These are phyloP conservation scores for Epsilonema sp. DNA, from an alignment of 2,888 invertebrate species.

Conservation along the genomic window DNA sequence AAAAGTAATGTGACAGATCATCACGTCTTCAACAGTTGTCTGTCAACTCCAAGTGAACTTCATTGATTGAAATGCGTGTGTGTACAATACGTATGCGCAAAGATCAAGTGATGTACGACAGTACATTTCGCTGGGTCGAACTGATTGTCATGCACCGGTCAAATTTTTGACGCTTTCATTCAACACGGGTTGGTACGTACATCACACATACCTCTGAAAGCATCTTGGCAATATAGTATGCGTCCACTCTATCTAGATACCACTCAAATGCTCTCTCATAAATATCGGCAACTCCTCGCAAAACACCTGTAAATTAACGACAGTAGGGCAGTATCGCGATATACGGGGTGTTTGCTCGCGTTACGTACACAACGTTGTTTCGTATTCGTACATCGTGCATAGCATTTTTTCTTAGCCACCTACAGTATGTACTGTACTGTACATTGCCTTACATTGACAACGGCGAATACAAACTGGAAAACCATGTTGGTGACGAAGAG, in stretches of 20 bases:
- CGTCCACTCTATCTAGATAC: slow-evolving; percentile 72
- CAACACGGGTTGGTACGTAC: too few species aligned
- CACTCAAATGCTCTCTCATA: slow-evolving; percentile 63
- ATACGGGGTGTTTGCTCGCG: too few species aligned
- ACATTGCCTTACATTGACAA: slow-evolving; percentile 54
- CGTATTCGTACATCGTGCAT: too few species aligned
- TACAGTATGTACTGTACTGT: neutral
- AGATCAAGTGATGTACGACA: too few species aligned
- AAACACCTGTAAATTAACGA: slow-evolving; percentile 51
- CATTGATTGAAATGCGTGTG: too few species aligned
- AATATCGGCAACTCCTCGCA: slow-evolving; percentile 71
- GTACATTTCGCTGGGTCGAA: too few species aligned
- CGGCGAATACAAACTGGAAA: slow-evolving; percentile 77
- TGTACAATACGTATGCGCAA: too few species aligned
- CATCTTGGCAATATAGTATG: slow-evolving; percentile 68
- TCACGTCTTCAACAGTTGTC: neutral
- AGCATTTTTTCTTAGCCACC: neutral
- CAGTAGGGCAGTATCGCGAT: too few species aligned
- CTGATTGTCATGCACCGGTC: too few species aligned
- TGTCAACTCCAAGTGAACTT: too few species aligned
- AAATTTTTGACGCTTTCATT: too few species aligned
- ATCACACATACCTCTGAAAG: slow-evolving; percentile 55
- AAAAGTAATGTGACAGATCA: slow-evolving; percentile 11
- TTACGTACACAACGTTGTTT: too few species aligned
- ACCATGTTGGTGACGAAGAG: slow-evolving; percentile 82